Conservation (phyloP, 1,140 invertebrate genomes). For the Cheumatopsyche charites region DNA sequence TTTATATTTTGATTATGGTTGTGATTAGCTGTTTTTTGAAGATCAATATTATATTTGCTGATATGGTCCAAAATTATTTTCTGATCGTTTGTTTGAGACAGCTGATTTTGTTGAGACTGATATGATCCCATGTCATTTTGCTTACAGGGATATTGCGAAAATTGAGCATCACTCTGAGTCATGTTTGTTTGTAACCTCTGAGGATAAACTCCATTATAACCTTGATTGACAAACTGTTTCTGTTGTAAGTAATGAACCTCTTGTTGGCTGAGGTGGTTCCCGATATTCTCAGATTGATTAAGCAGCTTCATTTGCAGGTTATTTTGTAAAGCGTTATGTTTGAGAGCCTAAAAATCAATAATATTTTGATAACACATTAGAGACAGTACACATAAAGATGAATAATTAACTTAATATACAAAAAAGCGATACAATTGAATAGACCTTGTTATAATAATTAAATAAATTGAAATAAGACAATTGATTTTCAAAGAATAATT, state of each 20-base stretch:
- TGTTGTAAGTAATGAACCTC: slow-evolving; percentile 61
- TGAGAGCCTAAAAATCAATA: slow-evolving; percentile 54
- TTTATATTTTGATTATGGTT: slow-evolving; percentile 43
- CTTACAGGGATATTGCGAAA: slow-evolving; percentile 55
- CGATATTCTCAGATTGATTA: slow-evolving; percentile 59
- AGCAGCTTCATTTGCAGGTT: slow-evolving; percentile 61
- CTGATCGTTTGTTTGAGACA: slow-evolving; percentile 51
- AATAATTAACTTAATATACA: too few relatives aligned
- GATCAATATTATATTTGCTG: slow-evolving; percentile 53
- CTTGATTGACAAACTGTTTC: slow-evolving; percentile 47
- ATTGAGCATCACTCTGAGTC: slow-evolving; percentile 51
- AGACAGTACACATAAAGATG: too few relatives aligned
- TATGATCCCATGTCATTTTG: slow-evolving; percentile 53
- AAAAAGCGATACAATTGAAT: too few relatives aligned
- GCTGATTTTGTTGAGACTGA: slow-evolving; percentile 54
- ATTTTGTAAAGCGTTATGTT: slow-evolving; percentile 60
- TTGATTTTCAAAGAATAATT: too few relatives aligned
- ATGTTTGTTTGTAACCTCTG: slow-evolving; percentile 53
- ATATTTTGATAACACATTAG: too few relatives aligned
- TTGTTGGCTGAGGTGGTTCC: slow-evolving; percentile 58
- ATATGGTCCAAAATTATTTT: slow-evolving; percentile 58
- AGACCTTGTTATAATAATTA: too few relatives aligned
- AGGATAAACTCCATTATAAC: slow-evolving; percentile 55
- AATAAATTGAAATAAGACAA: too few relatives aligned
- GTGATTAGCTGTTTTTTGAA: slow-evolving; percentile 46